These are phyloP conservation scores for Nibea albiflora DNA, from an alignment of 2,113 vertebrate genomes.

Conservation along the genomic window DNA sequence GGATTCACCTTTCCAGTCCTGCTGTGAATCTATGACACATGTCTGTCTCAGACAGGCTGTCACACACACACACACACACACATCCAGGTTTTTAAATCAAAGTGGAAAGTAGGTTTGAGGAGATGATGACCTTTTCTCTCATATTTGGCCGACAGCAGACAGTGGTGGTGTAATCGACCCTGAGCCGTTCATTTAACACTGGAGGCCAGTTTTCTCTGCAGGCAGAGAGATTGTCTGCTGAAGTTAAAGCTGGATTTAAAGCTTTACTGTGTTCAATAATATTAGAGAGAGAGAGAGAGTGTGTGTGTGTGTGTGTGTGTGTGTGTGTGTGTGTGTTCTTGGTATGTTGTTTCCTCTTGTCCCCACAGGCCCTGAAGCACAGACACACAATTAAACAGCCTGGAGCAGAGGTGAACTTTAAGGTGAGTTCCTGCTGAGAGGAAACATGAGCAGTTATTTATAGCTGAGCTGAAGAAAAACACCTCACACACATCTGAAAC, in stretches of 20 bases:
- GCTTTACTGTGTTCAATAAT: background rate
- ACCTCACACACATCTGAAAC: background rate
- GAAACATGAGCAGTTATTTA: background rate
- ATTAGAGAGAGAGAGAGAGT: too few relatives aligned
- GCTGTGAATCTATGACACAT: background rate
- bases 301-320: background rate
- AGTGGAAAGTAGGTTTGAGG: background rate
- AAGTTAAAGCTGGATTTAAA: too few relatives aligned
- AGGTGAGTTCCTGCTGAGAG: conserved; percentile 19
- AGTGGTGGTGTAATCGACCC: background rate
- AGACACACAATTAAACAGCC: background rate
- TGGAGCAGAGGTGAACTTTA: conserved; percentile 23
- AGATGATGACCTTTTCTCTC: background rate
- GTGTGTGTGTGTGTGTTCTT: background rate
- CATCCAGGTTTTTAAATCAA: background rate
- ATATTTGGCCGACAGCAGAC: background rate
- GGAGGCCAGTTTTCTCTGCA: background rate
- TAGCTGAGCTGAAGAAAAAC: background rate
- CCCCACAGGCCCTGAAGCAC: background rate
- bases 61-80: background rate
- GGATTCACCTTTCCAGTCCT: background rate
- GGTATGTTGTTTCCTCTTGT: background rate
- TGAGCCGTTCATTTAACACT: background rate
- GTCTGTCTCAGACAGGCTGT: background rate
- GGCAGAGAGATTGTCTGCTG: background rate